Evolutionary conservation across 2,888 invertebrate species (phyloP), one percentile per base, ranked within the genome.

Genomic region (Anthophora plumipes): DNA sequence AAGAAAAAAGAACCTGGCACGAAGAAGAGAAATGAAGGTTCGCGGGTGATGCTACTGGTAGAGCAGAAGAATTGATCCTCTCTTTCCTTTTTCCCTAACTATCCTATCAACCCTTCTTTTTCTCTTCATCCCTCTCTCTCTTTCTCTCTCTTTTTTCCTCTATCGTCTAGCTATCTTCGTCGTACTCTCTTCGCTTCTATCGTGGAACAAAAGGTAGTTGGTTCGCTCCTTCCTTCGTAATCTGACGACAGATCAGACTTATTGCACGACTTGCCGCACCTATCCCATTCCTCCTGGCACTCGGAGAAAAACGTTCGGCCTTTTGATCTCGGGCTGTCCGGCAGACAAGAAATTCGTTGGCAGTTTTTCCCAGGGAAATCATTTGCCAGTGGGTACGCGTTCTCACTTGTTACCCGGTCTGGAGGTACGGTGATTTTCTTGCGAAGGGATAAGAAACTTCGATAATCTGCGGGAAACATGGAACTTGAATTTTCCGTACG

Each of bases 221-320:
- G n/a, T 48, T 37, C 39, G 46, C 70, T 48, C 59, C 17, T 41
- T 57, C 55, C 37, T 20, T 69, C 46, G 73, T 67, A 75, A 83
- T 82, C 82, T 75, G 71, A 52, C 66, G 67, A 77, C 82, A 70
- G 73, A 83, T 83, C 82, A 63, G 67, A 74, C 82, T 81, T 77
- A 83, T 82, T 75, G 73, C 81, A 48, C 76, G 60, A 61, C 73
- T 61, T 52, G 52, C 68, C 43, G 22, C 48, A 20, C 3, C 61
- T 46, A 41, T 55, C 60, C 20, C 61, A 5, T 54, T 31, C 46
- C 59, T 11, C 0, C 22, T 17, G 9, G 39, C 25, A 11, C 9
- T n/a, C 31, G 31, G n/a, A 17, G 43, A 46, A 55, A 63, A 55
- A 43, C 14, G 12, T 20, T 14, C 14, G 55, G 37, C 12, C 63